These are phyloP conservation scores for Hololepta plana DNA, from an alignment of 2,888 invertebrate genomes.

Conservation along the genomic window DNA sequence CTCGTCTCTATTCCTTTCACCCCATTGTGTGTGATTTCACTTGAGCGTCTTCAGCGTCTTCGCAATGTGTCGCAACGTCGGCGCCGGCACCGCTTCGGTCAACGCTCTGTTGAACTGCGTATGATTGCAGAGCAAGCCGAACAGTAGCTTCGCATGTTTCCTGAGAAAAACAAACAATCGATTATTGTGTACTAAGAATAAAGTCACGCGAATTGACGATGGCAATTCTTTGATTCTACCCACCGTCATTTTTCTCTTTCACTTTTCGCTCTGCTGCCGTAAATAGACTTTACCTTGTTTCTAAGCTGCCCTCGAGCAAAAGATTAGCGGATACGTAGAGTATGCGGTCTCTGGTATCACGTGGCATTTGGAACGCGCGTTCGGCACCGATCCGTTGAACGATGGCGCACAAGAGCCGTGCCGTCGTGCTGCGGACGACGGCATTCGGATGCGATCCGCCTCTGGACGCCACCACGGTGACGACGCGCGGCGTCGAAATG, in stretches of 20 bases:
- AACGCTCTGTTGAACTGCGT: constrained; percentile 57
- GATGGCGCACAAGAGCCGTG: constrained; percentile 54
- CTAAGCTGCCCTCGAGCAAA: constrained; percentile 69
- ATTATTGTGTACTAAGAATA: not conserved
- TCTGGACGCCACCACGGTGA: constrained; percentile 44
- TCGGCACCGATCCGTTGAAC: constrained; percentile 59
- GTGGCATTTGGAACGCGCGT: constrained; percentile 48
- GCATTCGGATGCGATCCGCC: constrained; percentile 74
- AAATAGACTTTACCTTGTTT: constrained; percentile 43
- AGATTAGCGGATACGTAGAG: constrained; percentile 67
- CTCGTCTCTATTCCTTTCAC: too few relatives aligned
- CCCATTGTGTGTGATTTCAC: too few relatives aligned
- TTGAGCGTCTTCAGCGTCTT: constrained; percentile 52
- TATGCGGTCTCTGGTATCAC: constrained; percentile 64
- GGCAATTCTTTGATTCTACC: not conserved
- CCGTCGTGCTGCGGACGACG: constrained; percentile 68
- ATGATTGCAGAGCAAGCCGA: constrained; percentile 53
- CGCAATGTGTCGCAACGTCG: constrained; percentile 64
- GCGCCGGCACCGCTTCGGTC: constrained; percentile 60
- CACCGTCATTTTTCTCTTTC: not conserved
- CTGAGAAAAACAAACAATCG: constrained; percentile 20
- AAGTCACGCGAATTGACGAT: not conserved
- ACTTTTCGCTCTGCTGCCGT: not conserved
- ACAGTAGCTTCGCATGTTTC: constrained; percentile 59
- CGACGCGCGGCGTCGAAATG: constrained; percentile 47